These are phyloP conservation scores for Manis javanica DNA, from an alignment of 2,797 vertebrate genomes.

Conservation along the genomic window DNA sequence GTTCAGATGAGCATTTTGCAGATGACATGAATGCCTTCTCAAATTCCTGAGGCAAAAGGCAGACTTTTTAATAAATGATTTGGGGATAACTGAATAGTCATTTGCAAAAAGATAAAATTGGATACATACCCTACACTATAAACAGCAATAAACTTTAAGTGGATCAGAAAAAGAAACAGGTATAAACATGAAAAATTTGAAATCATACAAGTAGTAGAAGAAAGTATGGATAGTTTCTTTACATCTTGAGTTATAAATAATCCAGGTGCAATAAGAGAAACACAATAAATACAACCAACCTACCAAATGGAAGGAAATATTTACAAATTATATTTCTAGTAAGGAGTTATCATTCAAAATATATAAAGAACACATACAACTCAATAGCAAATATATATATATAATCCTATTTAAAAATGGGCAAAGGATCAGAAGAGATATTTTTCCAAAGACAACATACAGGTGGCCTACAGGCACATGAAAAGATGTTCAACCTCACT, in stretches of 20 bases:
- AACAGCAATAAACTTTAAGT: neutral
- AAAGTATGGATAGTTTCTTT: neutral
- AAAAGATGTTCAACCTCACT: no score
- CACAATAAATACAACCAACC: neutral
- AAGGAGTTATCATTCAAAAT: neutral
- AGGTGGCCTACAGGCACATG: neutral
- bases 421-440: neutral
- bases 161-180: neutral
- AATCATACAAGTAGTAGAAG: neutral
- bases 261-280: neutral
- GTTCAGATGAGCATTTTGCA: neutral
- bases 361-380: neutral
- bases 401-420: neutral
- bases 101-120: neutral
- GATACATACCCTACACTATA: neutral
- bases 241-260: neutral
- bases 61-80: neutral
- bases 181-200: neutral
- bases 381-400: neutral
- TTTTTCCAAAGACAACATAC: neutral
- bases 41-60: neutral
- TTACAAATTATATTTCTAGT: neutral
- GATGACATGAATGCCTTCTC: neutral
- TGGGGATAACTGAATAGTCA: neutral
- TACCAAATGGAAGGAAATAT: neutral